Conservation (phyloP, 1,140 invertebrate genomes). For the Drosophila trapezifrons region DNA sequence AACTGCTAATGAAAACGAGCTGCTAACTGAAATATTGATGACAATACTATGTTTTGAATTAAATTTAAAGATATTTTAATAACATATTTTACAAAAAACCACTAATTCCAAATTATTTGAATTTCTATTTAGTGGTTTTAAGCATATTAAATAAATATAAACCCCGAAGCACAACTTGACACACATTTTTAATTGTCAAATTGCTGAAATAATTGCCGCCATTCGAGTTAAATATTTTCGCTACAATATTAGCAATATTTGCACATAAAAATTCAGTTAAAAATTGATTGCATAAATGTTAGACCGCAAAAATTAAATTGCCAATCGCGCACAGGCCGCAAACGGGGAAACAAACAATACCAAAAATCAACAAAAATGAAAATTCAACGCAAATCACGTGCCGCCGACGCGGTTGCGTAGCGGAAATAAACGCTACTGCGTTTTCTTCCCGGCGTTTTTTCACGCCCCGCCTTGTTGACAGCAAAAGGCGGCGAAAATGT, state of each 20-base stretch:
- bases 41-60: too few species aligned
- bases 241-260: conserved; percentile 9
- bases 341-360: conserved; percentile 28
- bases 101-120: background rate
- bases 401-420: conserved; percentile 50
- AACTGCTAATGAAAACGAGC: too few species aligned
- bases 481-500: conserved; percentile 27
- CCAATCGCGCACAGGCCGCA: conserved; percentile 44
- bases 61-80: background rate
- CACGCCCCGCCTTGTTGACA: conserved; percentile 42
- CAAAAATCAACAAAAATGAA: conserved; percentile 48
- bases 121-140: background rate
- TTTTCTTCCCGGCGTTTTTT: conserved; percentile 55
- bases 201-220: conserved; percentile 21
- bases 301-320: conserved; percentile 71
- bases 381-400: conserved; percentile 71
- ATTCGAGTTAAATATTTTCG: conserved; percentile 15
- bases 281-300: conserved; percentile 65
- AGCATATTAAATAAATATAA: background rate
- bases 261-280: conserved; percentile 26
- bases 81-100: too few species aligned
- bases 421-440: conserved; percentile 62
- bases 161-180: background rate
- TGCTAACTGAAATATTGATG: too few species aligned
- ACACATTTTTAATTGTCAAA: conserved; percentile 10